These are phyloP conservation scores for Habropoda laboriosa DNA, from an alignment of 1,140 invertebrate species.

Conservation along the genomic window DNA sequence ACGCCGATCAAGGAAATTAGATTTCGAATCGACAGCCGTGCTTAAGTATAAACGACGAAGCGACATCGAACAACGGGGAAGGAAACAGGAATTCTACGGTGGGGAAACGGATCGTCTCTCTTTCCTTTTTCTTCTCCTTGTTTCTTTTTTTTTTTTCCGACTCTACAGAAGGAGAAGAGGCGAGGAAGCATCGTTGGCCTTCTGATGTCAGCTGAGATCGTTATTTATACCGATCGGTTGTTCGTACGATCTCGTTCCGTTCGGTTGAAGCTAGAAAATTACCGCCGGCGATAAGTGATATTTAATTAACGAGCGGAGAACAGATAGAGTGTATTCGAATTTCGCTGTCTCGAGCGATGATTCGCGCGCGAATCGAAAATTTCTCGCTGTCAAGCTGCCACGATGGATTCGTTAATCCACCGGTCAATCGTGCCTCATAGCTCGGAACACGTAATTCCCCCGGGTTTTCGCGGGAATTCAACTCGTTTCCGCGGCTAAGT, in stretches of 20 bases:
- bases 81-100: conserved; percentile 30
- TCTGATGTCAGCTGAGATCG: neutral
- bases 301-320: neutral
- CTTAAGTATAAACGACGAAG: conserved; percentile 67
- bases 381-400: neutral
- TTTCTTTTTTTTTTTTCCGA: no score
- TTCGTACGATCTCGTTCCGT: neutral
- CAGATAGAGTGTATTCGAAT: neutral
- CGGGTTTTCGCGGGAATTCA: neutral
- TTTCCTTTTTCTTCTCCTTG: no score
- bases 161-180: no score
- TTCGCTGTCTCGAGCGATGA: neutral
- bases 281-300: neutral
- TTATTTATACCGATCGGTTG: conserved; percentile 18
- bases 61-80: conserved; percentile 46
- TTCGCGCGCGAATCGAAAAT: neutral
- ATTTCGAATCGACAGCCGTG: conserved; percentile 69
- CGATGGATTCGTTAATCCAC: neutral
- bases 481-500: conserved; percentile 1
- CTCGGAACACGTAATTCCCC: no score
- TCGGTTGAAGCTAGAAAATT: neutral
- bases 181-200: neutral
- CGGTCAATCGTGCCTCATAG: conserved; percentile 4
- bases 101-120: neutral
- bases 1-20: conserved; percentile 72